A percentile compares a stretch with the other conserved stretches of the same genome.
Evolutionary conservation across 2,113 vertebrate genomes (phyloP).

Genomic region (Austrofundulus limnaeus): DNA sequence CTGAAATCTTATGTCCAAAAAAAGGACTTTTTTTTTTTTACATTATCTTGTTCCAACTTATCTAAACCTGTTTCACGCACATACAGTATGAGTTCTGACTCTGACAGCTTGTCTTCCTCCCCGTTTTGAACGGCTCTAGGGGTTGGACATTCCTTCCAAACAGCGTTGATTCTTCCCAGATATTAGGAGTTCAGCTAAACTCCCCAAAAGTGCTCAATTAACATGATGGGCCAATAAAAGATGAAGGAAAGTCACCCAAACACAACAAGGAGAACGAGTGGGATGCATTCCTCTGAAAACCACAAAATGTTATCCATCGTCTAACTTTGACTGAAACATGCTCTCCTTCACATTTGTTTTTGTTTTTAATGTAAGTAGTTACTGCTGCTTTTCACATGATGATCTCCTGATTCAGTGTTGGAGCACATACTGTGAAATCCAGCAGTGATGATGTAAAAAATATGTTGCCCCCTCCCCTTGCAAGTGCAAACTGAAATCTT

Average conservation of each 20-base stretch:
- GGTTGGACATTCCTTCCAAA: conserved; percentile 4
- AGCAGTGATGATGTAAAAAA: conserved; percentile 34
- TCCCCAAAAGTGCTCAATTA: not conserved
- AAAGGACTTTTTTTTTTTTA: too few relatives aligned
- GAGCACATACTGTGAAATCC: conserved; percentile 27
- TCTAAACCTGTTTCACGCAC: not conserved
- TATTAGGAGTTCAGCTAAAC: not conserved
- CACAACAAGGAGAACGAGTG: not conserved
- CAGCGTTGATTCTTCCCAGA: conserved; percentile 12
- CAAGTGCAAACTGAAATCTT: conserved; percentile 8
- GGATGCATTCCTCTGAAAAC: not conserved
- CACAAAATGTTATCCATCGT: not conserved
- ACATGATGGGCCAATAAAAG: conserved; percentile 1
- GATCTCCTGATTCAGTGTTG: conserved; percentile 15
- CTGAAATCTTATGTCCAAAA: too few relatives aligned
- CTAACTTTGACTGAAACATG: not conserved
- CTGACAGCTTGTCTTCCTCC: not conserved
- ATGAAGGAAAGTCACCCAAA: not conserved
- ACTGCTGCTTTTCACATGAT: conserved; percentile 20
- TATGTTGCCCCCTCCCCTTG: conserved; percentile 2
- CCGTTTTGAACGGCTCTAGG: not conserved
- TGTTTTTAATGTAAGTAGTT: not conserved
- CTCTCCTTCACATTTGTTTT: not conserved
- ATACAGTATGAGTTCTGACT: too few relatives aligned
- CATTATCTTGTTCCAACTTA: not conserved